Evolutionary conservation across 2,113 vertebrate genomes (phyloP).

Genomic region (Hyperopisus bebe): DNA sequence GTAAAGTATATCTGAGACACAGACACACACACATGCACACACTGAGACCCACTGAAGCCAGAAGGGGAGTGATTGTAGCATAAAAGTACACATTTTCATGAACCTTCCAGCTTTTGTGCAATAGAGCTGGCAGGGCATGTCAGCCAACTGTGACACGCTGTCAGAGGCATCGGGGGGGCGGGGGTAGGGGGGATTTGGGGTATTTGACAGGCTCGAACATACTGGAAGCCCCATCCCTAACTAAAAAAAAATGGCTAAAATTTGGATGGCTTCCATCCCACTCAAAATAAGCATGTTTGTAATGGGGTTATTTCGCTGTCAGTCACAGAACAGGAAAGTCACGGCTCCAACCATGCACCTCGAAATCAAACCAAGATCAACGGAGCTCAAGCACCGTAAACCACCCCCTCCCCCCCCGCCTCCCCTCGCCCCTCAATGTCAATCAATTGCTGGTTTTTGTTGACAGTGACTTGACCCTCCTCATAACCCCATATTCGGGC

Average conservation of each 20-base stretch:
- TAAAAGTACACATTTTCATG: constrained; percentile 1
- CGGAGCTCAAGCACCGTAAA: not conserved
- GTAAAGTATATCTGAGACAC: no score
- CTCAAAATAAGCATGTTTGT: not conserved
- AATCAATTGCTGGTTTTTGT: not conserved
- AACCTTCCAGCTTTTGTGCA: not conserved
- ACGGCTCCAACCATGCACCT: not conserved
- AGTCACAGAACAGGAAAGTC: not conserved
- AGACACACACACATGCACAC: not conserved
- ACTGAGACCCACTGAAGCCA: not conserved
- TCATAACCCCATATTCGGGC: not conserved
- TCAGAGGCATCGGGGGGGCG: not conserved
- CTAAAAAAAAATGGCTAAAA: not conserved
- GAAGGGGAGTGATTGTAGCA: not conserved
- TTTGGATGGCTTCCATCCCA: not conserved
- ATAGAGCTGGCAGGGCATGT: not conserved
- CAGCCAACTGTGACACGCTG: not conserved
- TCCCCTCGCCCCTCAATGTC: not conserved
- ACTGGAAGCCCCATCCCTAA: not conserved
- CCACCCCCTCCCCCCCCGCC: no score
- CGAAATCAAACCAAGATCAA: not conserved
- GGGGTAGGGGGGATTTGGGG: not conserved
- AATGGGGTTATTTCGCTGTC: not conserved
- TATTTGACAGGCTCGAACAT: not conserved
- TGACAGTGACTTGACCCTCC: not conserved